Base-by-base conservation (phyloP, 1,140 invertebrate genomes). In the Lepidostoma basale region DNA sequence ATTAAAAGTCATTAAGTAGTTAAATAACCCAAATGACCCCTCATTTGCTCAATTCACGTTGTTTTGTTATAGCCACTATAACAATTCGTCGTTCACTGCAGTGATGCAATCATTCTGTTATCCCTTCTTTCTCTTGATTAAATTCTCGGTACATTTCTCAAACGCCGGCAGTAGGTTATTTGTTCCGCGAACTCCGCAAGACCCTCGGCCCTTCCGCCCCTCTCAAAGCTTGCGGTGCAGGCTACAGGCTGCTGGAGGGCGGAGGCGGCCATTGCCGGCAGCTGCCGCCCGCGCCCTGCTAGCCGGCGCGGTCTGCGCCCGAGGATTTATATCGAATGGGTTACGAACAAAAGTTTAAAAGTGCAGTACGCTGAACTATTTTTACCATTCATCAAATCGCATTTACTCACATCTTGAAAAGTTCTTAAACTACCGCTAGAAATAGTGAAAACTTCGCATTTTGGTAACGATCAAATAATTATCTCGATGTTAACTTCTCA, bases 201-300 rank as follows among this genome's bases (percentile, higher is more conserved):
- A 26, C 54, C 5, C 16, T 2, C 30, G 6, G 10, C 10, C 54
- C 54, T 23, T 5, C 33, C 54, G 8, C 0, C 22, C 22, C 58
- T 14, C 36, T 39, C 39, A 25, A 44, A 63, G 33, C 26, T 47
- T 49, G 42, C 40, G 36, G 64, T 45, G 18, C 20, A 45, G 64
- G 44, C 62, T 33, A n/a, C n/a, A n/a, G n/a, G n/a, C n/a, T n/a
- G n/a, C n/a, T n/a, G n/a, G n/a, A n/a, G n/a, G n/a, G 12, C 28
- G 25, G n/a, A 20, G 52, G 45, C 26, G 47, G 39, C 62, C 60
- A 26, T 69, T 59, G 62, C 62, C 60, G 25, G 20, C 68, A 69
- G 42, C 60, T 69, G 68, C 52, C 47, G 28, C 64, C 22, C 40
- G 10, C n/a, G 39, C 10, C 16, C 52, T n/a, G n/a, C n/a, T n/a